Evolutionary conservation across 2,113 vertebrate genomes (phyloP), one percentile per base, ranked within the genome.

Genomic region (Oceanites oceanicus): DNA sequence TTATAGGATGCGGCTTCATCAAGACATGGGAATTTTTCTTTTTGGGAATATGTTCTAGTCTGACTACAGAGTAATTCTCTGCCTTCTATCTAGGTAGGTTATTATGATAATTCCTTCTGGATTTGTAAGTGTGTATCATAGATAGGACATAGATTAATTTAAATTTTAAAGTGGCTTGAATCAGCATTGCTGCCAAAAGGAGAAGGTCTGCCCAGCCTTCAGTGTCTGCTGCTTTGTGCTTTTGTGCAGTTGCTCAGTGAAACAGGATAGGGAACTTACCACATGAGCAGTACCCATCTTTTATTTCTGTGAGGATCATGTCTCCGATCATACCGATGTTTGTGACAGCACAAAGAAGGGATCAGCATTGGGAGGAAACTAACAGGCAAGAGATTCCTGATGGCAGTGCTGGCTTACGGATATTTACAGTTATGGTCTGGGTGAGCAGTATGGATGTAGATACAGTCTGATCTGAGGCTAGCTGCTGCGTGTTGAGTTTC

Each of bases 171-270:
- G 29, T 32, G 18, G 2, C 58, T 93, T 50, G 21, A 58, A 42
- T 90, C 67, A 70, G 58, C 77, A 36, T 86, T 88, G 12, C 27
- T 83, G 78, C 26, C 63, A 38, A 53, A 96, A 4, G 1, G 18
- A 55, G 40, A 65, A 73, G 27, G 19, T 83, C 47, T 91, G 63
- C 63, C 47, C 38, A 62, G 32, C 38, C 38, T 91, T 83, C 62
- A 45, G 42, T 55, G 42, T 62, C 86, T 91, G 45, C 83, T 83
- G 50, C 55, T 73, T 53, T 13, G 4, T 93, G 88, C 23, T 65
- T 81, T 85, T 85, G 25, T 76, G 71, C 44, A 49, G 34, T 65
- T 40, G 70, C 36, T 93, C 23, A 40, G 81, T 92, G 96, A 92
- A 95, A 92, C 32, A 75, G 16, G 86, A 76, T 92, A 79, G 65